Base-by-base conservation (phyloP, 2,113 vertebrate genomes). In the Sapayoa aenigma region DNA sequence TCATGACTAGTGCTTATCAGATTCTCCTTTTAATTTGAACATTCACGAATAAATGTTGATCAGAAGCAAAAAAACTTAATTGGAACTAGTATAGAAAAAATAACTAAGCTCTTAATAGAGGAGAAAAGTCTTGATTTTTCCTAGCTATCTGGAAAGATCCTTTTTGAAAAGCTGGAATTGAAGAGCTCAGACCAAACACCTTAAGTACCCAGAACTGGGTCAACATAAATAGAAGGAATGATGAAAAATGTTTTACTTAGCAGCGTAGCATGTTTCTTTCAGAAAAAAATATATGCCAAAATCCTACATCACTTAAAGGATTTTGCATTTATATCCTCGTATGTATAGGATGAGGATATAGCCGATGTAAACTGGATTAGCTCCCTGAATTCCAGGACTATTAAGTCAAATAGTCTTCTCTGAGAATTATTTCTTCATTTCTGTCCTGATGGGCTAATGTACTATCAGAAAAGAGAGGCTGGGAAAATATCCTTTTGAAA, bases 241-340 rank as follows among this genome's bases (percentile, higher is more conserved):
- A 76, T 74, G 28, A 67, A 75, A 94, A 94, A 77, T 84, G 74
- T 84, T 78, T 84, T 84, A 78, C 44, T 84, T 92, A 52, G 47
- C 19, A 75, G 15, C 52, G 82, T 33, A 53, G 8, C n/a, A 66
- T 35, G 20, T 59, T 87, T 83, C 39, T 87, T 95, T 84, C 22
- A 63, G 52, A 79, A 80, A 78, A 78, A 87, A 80, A 65, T 35
- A 3, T 25, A 28, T 88, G 50, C 18, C 59, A 55, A 90, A 88
- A 86, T 87, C 33, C 46, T 62, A 62, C 30, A 91, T 69, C 27
- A 66, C 33, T 80, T 77, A 80, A 87, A 85, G 25, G 55, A 90
- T 77, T 90, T 97, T 91, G 20, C 30, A 67, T 77, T 93, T 93
- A 88, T 59, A 83, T 66, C 39, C 47, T 69, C 47, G 28, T 39